Base-by-base conservation (phyloP, 1,140 invertebrate species). In the Drosophila prosaltans region DNA sequence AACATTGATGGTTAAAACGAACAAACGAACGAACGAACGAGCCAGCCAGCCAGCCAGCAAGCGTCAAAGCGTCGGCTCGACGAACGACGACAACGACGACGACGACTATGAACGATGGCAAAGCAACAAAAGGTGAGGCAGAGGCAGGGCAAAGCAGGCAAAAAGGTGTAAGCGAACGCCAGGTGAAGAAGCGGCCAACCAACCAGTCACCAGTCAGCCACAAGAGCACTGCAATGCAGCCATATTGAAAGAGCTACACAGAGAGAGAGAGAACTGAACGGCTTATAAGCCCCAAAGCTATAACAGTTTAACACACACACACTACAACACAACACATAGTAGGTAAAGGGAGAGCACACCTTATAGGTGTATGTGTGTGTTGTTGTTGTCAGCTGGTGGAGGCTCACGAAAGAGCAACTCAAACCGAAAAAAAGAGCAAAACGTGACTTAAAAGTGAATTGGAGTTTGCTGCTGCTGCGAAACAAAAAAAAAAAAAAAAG, bases 371-470 rank as follows among this genome's bases (percentile, higher is more conserved):
- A n/a, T 45, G 45, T 51, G 9, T 51, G 32, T 74, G 70, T 61
- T 80, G 78, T 74, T 78, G 66, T 86, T 86, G 84, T 88, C 84
- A 88, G 84, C 84, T 88, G 78, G 78, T 80, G 74, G 40, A 67
- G 54, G n/a, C 41, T 40, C 41, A 41, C 58, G 61, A 70, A 64
- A 74, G 75, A 70, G 75, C 71, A 76, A 65, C 66, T 57, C 61
- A 63, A 40, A 40, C 77, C 69, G 63, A 58, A 59, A 86, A 88
- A 90, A 89, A 90, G 84, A 89, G 84, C 85, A 89, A 89, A 89
- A 83, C 84, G 84, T 89, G 80, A 84, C 84, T 89, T 84, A 89
- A 89, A 89, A 89, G 84, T 89, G 84, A 89, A 89, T 89, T 89
- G 84, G 69, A 72, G 63, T 72, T 16, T 16, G 16, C 16, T 57